Percentiles rank a stretch among this genome's conserved stretches.
These are phyloP conservation scores for Pristionchus pacificus DNA, from an alignment of 1,140 invertebrate genomes.

Conservation along the genomic window DNA sequence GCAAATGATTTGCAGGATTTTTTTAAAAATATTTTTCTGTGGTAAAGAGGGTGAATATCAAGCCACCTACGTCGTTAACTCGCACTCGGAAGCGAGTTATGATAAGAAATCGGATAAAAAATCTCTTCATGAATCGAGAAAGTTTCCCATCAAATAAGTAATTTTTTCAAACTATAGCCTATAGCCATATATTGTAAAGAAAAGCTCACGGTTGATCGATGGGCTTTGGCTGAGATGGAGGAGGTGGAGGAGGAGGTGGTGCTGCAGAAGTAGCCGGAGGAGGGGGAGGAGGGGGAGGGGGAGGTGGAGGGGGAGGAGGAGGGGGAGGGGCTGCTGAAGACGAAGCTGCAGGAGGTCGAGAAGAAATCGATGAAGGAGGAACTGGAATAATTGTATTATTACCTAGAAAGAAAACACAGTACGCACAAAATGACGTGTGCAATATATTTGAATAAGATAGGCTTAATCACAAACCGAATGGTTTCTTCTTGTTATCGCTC, in stretches of 20 bases:
- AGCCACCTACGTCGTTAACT: too few relatives aligned
- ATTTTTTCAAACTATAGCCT: too few relatives aligned
- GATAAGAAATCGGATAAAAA: too few relatives aligned
- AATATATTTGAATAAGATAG: too few relatives aligned
- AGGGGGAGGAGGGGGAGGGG: too few relatives aligned
- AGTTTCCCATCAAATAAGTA: too few relatives aligned
- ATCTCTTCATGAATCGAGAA: too few relatives aligned
- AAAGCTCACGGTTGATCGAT: not conserved
- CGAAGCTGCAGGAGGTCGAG: not conserved
- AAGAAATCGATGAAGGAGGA: not conserved
- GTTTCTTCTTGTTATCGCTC: constrained; percentile 10
- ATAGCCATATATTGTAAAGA: not conserved
- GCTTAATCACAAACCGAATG: not conserved
- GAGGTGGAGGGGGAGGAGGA: not conserved
- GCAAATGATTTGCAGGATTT: too few relatives aligned
- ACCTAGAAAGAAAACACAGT: not conserved
- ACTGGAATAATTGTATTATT: not conserved
- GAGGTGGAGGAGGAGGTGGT: not conserved
- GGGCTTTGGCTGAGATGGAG: not conserved
- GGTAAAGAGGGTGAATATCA: too few relatives aligned
- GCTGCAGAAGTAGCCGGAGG: not conserved
- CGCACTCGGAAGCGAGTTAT: too few relatives aligned
- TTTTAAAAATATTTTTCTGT: too few relatives aligned
- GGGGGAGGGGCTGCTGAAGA: not conserved
- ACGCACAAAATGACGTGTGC: not conserved